These are phyloP conservation scores for Platycheirus albimanus DNA, from an alignment of 2,888 invertebrate genomes.

Conservation along the genomic window DNA sequence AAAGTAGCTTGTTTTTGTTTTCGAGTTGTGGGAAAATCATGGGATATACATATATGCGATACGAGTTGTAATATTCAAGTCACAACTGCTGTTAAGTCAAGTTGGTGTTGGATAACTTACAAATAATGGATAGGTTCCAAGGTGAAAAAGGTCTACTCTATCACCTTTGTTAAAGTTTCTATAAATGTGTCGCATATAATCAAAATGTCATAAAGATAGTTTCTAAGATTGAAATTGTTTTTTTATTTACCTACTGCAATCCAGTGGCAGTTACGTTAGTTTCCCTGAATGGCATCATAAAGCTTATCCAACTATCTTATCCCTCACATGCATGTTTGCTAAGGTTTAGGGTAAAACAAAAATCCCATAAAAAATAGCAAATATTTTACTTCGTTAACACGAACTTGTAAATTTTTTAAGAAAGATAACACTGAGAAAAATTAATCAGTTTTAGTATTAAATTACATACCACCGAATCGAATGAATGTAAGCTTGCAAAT, in stretches of 20 bases:
- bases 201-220: constrained; percentile 32
- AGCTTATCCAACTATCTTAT: constrained; percentile 38
- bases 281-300: neutral
- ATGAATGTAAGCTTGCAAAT: no score
- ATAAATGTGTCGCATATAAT: neutral
- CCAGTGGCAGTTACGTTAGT: neutral
- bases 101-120: neutral
- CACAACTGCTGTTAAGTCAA: no score
- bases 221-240: neutral
- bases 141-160: neutral
- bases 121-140: neutral
- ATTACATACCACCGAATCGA: no score
- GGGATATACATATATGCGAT: no score
- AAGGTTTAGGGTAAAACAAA: no score
- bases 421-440: constrained; percentile 5
- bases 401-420: neutral
- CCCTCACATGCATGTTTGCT: constrained; percentile 20
- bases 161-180: no score
- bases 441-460: no score
- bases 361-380: no score
- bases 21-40: no score
- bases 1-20: no score
- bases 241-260: neutral
- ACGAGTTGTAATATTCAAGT: no score
- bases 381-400: constrained; percentile 19